Base-by-base conservation (phyloP, 1,140 invertebrate genomes). In the Gryllus bimaculatus region DNA sequence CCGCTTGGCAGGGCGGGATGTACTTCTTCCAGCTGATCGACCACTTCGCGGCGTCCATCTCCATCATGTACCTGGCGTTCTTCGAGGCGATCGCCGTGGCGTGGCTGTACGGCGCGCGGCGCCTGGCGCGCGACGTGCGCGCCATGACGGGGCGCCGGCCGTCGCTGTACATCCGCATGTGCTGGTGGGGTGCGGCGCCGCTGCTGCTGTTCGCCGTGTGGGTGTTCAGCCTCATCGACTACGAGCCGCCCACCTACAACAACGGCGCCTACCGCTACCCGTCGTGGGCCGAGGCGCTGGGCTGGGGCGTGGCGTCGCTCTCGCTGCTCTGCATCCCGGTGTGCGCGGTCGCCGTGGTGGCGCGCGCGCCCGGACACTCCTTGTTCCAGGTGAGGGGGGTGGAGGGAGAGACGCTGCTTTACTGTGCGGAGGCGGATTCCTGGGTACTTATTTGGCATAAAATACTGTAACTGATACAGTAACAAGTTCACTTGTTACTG, bases 11-110 rank as follows among this genome's bases (percentile, higher is more conserved):
- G 92, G 95, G 95, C 81, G 96, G 96, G 81, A 96, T 97, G 82
- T 97, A 95, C 83, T 94, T 95, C 83, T 97, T 98, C 85, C 94
- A 96, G 89, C 86, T 97, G 49, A 93, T 97, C 84, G 96, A 98
- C 84, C 95, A 96, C 85, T 98, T 96, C 85, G 93, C 95, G 8
- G 95, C 95, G 20, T 95, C 94, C 0, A 91, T 96, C 80, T 95
- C 94, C 10, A 93, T 97, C 66, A 96, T 96, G 89, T 95, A 96
- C 82, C 88, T 97, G 66, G 95, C 95, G 54, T 95, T 97, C 84
- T 96, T 97, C 84, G 95, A 98, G 89, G 91, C 96, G 18, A 92
- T 96, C 48, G 95, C 93, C 7, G 92, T 97, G 66, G 91, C 94
- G 0, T 97, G 96, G 96, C 92, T 96, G 83, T 98, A 97, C 85